A percentile compares a stretch with the other conserved stretches of the same genome.
Evolutionary conservation across 1,140 invertebrate species (phyloP).

Genomic region (Cryptotermes secundus): DNA sequence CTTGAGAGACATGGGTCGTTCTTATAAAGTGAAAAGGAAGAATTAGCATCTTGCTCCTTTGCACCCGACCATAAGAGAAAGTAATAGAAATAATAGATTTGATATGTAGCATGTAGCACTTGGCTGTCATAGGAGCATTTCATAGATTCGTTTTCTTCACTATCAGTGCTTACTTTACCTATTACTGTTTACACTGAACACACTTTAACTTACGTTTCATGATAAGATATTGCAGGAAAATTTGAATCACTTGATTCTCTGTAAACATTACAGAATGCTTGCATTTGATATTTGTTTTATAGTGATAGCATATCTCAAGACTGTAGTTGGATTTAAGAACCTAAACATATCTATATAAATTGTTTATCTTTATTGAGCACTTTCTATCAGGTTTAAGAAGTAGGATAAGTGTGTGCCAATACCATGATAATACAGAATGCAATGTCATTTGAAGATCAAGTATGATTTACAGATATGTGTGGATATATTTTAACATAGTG

Average conservation of each 20-base stretch:
- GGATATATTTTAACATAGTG: too few species aligned
- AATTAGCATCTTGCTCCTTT: too few species aligned
- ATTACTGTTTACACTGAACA: slow-evolving; percentile 1
- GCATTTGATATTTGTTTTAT: slow-evolving; percentile 20
- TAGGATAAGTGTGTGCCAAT: not conserved
- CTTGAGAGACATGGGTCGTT: too few species aligned
- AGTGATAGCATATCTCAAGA: not conserved
- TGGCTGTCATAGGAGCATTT: too few species aligned
- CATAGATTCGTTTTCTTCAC: not conserved
- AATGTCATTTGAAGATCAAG: slow-evolving; percentile 17
- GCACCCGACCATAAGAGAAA: too few species aligned
- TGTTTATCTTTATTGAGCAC: not conserved
- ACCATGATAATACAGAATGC: not conserved
- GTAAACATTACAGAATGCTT: slow-evolving; percentile 12
- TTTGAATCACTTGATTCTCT: not conserved
- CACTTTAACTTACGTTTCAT: not conserved
- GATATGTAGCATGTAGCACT: too few species aligned
- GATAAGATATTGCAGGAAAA: slow-evolving; percentile 12
- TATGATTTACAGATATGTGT: not conserved
- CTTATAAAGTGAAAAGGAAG: too few species aligned
- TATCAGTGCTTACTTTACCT: not conserved
- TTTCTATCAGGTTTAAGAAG: not conserved
- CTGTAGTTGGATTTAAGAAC: not conserved
- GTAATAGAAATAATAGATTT: too few species aligned
- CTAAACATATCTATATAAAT: not conserved